These are phyloP conservation scores for Siphonodentalium dalli DNA, from an alignment of 2,888 invertebrate genomes.

Conservation along the genomic window DNA sequence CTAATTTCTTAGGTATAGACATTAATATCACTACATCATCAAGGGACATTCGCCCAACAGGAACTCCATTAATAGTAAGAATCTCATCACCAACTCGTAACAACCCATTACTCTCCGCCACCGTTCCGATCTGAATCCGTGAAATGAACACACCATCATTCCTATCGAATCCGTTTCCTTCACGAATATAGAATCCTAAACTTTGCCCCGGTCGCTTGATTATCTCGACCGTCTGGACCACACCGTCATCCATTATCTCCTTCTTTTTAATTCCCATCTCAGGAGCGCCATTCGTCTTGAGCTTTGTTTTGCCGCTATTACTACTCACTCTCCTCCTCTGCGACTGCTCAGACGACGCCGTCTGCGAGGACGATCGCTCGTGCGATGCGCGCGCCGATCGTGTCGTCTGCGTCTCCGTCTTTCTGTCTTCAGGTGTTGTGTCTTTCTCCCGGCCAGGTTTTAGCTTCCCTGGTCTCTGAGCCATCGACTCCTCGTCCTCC, in stretches of 20 bases:
- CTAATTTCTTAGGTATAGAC: constrained; percentile 95
- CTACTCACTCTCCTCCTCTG: constrained; percentile 2
- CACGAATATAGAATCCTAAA: constrained; percentile 94
- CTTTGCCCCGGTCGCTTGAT: constrained; percentile 99
- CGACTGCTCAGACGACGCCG: constrained; percentile 2
- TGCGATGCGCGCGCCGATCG: constrained; percentile 19
- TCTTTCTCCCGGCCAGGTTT: constrained; percentile 37
- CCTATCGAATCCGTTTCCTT: constrained; percentile 96
- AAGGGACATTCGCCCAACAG: constrained; percentile 95
- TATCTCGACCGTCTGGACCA: constrained; percentile 80
- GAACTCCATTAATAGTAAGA: constrained; percentile 95
- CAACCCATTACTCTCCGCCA: constrained; percentile 96
- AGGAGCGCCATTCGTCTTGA: constrained; percentile 45
- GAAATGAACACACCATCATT: constrained; percentile 98
- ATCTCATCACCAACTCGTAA: constrained; percentile 98
- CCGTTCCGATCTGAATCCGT: constrained; percentile 91
- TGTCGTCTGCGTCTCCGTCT: neutral
- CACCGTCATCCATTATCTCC: constrained; percentile 54
- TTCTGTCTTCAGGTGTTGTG: constrained; percentile 24
- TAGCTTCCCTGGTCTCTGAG: constrained; percentile 46
- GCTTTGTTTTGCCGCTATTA: constrained; percentile 38
- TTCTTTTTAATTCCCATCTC: constrained; percentile 62
- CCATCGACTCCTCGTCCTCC: constrained; percentile 51
- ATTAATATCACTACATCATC: constrained; percentile 99
- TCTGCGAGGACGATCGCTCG: constrained; percentile 18